Evolutionary conservation across 2,113 vertebrate species (phyloP).

Genomic region (Gallinago jamesoni): DNA sequence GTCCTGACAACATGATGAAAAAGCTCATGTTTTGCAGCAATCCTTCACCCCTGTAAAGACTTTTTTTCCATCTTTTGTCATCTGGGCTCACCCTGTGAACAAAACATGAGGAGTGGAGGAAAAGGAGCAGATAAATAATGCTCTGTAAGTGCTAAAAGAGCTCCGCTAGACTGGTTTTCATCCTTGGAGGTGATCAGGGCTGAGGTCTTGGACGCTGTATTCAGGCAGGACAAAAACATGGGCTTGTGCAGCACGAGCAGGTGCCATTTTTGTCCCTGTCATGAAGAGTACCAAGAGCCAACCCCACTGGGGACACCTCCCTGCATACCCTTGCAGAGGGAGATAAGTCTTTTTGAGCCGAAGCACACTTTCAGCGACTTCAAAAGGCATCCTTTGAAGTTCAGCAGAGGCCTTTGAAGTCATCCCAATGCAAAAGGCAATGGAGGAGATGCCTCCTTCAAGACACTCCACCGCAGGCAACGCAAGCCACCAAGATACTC

Average conservation of each 20-base stretch:
- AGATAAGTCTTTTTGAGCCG: not conserved
- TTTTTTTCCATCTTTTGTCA: not conserved
- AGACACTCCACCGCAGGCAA: not conserved
- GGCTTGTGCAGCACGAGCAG: not conserved
- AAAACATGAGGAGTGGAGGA: not conserved
- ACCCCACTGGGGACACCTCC: not conserved
- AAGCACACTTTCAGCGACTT: not conserved
- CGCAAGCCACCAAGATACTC: rapidly evolving
- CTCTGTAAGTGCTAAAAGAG: not conserved
- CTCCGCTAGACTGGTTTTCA: not conserved
- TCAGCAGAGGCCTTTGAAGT: constrained; percentile 7
- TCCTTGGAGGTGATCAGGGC: not conserved
- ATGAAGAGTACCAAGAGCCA: not conserved
- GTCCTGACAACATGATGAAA: not conserved
- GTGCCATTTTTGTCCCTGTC: not conserved
- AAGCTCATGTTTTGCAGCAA: not conserved
- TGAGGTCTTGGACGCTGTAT: not conserved
- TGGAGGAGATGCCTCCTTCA: not conserved
- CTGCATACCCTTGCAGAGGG: not conserved
- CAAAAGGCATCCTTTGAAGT: constrained; percentile 56
- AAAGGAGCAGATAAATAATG: not conserved
- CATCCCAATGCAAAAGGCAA: rapidly evolving
- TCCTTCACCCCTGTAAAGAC: not conserved
- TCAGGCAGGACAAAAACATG: not conserved
- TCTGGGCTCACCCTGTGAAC: not conserved